A percentile compares a stretch with the other conserved stretches of the same genome.
Evolutionary conservation across 2,113 vertebrate species (phyloP).

Genomic region (Megatriorchis doriae): DNA sequence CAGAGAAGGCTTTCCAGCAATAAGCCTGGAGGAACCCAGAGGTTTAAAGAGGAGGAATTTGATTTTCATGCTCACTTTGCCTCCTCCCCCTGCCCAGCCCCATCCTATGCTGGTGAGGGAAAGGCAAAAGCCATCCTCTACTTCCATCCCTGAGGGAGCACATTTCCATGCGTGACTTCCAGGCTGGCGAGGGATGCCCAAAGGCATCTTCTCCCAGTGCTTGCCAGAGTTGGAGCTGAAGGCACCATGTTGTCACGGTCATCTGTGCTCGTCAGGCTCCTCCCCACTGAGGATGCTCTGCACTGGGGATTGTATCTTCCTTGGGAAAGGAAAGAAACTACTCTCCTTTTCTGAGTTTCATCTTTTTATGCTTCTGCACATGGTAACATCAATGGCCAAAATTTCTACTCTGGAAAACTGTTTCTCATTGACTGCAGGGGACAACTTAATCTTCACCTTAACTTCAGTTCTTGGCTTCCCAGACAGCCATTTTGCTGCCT

Average conservation of each 20-base stretch:
- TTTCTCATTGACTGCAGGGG: neutral
- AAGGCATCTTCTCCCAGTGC: neutral
- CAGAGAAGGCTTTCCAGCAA: neutral
- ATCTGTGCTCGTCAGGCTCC: neutral
- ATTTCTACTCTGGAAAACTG: neutral
- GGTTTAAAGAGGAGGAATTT: neutral
- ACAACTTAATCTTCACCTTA: neutral
- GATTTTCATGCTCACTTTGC: neutral
- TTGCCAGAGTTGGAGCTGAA: neutral
- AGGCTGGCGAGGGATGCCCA: neutral
- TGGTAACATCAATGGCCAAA: neutral
- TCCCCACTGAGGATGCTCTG: neutral
- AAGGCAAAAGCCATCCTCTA: neutral
- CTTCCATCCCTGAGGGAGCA: neutral
- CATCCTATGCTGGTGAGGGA: neutral
- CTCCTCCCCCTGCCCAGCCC: neutral
- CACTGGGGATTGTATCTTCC: neutral
- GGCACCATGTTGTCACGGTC: neutral
- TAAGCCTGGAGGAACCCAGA: neutral
- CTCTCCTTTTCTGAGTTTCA: neutral
- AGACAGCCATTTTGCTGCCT: neutral
- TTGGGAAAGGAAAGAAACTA: neutral
- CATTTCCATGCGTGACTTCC: neutral
- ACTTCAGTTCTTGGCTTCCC: neutral
- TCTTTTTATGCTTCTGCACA: neutral